These are phyloP conservation scores for Hassar affinis DNA, from an alignment of 2,113 vertebrate species.

Conservation along the genomic window DNA sequence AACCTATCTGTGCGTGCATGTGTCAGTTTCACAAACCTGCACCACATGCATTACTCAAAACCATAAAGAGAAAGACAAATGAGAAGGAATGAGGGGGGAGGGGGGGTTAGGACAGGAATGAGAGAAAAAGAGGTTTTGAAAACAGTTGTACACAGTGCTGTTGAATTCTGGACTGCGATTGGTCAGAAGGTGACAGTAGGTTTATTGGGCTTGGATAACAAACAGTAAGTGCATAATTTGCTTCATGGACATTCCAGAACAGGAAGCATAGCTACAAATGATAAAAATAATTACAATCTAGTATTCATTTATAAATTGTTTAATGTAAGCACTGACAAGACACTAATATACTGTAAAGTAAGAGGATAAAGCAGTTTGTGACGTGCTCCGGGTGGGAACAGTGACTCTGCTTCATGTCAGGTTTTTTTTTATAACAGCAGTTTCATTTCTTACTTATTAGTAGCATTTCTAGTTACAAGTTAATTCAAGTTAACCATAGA, in stretches of 20 bases:
- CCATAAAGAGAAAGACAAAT: too few species aligned
- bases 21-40: slow-evolving; percentile 60
- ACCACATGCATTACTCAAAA: slow-evolving; percentile 54
- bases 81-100: too few species aligned
- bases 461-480: neutral
- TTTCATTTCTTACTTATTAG: neutral
- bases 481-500: too few species aligned
- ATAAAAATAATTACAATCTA: neutral
- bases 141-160: neutral
- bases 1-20: slow-evolving; percentile 16
- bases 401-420: neutral
- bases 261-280: neutral
- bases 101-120: too few species aligned
- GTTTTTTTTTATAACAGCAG: too few species aligned
- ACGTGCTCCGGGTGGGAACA: neutral
- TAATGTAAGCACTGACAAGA: too few species aligned
- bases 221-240: neutral
- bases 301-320: neutral
- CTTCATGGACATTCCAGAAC: neutral
- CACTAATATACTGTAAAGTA: neutral
- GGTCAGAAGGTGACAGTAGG: neutral
- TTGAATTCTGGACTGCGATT: neutral
- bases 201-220: neutral
- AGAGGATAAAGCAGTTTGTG: neutral
- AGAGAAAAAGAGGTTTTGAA: neutral